Evolutionary conservation across 30 jellyfish, hydroid and myxozoan genomes (phyloP), one percentile per base, ranked within the genome.

Genomic region (Chrysaora quinquecirrha): DNA sequence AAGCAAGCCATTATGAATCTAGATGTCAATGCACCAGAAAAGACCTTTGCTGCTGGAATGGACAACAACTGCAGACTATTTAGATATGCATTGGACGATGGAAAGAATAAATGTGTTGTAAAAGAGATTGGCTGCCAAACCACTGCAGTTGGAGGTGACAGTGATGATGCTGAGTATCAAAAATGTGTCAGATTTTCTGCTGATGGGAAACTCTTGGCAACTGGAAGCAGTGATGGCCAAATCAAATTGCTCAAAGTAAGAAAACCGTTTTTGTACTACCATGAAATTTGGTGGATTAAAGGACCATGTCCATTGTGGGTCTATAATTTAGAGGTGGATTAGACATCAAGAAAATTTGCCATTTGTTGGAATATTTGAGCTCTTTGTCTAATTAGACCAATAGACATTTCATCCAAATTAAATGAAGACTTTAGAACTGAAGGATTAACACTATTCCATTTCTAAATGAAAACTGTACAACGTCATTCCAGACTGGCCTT

Each of bases 151-250:
- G 87, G 85, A 24, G 84, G 78, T 38, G 93, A 76, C 72, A 85
- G 65, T 78, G 97, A 90, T 77, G 96, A 90, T 90, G 97, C 88
- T 19, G 96, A 85, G 21, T 92, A 92, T 82, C 98, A 92, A 69
- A 92, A 86, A 56, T 80, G 94, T 67, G 96, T 92, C 32, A 43
- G 85, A 30, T 85, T 92, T 68, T 61, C 96, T 64, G 76, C 83
- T 32, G 98, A 92, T 74, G 83, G 87, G 16, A 73, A 92, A n/a
- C 69, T 86, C 20, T 25, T 92, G 28, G 90, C 82, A 7, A 87
- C 96, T 12, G 96, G 89, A 0, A 61, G 88, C 54, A 83, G 95
- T 71, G 92, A 87, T 34, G 98, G 98, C 25, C 73, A 74, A 34
- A 70, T 89, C 56, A 85, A 74, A 24, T 32, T 92, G 11, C 48